Conservation (phyloP, 2,888 invertebrate genomes). For the Tetramorium bicarinatum region DNA sequence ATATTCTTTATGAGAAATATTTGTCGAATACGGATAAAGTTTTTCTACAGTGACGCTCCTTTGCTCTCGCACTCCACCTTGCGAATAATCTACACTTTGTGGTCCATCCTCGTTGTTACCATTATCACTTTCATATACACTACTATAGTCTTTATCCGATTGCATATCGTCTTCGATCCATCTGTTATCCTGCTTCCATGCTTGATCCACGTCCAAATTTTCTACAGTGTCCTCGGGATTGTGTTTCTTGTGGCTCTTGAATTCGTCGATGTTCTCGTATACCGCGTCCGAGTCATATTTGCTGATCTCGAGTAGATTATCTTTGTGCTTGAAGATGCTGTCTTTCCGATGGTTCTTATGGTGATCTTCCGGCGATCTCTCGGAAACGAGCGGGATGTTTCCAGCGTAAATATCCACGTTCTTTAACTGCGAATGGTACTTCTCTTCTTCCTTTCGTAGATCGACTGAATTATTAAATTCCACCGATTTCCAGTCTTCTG, state of each 20-base stretch:
- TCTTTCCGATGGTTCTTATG: constrained; percentile 62
- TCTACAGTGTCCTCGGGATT: constrained; percentile 48
- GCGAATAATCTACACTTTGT: constrained; percentile 63
- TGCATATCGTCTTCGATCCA: constrained; percentile 69
- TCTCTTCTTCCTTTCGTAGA: constrained; percentile 86
- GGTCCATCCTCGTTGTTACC: constrained; percentile 56
- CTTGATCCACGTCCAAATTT: constrained; percentile 67
- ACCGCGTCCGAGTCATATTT: constrained; percentile 62
- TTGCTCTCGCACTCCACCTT: constrained; percentile 78
- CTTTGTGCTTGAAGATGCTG: constrained; percentile 63
- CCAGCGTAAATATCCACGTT: constrained; percentile 69
- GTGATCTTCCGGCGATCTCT: constrained; percentile 73
- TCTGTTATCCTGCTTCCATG: constrained; percentile 72
- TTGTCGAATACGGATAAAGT: background rate
- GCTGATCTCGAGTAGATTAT: constrained; percentile 52
- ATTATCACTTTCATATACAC: constrained; percentile 76
- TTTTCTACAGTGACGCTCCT: constrained; percentile 65
- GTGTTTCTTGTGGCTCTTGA: constrained; percentile 66
- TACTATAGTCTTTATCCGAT: constrained; percentile 78
- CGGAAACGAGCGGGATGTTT: constrained; percentile 72
- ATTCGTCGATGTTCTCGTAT: constrained; percentile 64
- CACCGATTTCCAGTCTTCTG: constrained; percentile 86
- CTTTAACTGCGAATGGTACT: constrained; percentile 85
- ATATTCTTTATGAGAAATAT: background rate
- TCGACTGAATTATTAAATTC: constrained; percentile 86